Percentiles rank a stretch among this genome's conserved stretches.
Conservation (phyloP, 2,797 vertebrate species). For the Tachyglossus aculeatus region DNA sequence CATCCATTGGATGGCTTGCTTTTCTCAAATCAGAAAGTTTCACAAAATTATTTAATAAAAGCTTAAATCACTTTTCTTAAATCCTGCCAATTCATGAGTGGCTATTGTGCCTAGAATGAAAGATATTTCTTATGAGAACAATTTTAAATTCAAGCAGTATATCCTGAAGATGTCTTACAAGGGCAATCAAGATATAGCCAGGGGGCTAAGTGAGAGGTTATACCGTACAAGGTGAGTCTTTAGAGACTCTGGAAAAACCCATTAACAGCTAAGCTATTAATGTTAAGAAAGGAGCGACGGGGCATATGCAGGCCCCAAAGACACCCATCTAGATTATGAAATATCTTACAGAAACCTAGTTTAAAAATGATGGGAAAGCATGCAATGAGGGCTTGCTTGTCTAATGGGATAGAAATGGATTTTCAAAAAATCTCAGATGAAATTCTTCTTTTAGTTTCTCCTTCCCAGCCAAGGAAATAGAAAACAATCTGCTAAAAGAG, state of each 20-base stretch:
- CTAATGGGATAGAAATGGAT: neutral
- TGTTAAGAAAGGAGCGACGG: slow-evolving; percentile 40
- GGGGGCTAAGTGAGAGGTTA: slow-evolving; percentile 43
- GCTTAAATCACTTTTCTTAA: neutral
- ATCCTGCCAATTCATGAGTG: neutral
- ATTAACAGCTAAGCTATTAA: slow-evolving; percentile 66
- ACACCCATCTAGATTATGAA: slow-evolving; percentile 69
- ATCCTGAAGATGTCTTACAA: slow-evolving; percentile 61
- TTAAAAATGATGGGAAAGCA: slow-evolving; percentile 60
- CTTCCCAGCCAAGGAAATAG: slow-evolving; percentile 28
- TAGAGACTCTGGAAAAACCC: slow-evolving; percentile 64
- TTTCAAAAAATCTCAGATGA: slow-evolving; percentile 32
- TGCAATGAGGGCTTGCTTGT: slow-evolving; percentile 34
- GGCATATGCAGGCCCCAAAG: slow-evolving; percentile 38
- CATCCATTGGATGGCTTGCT: neutral
- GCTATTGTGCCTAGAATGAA: neutral
- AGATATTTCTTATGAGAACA: slow-evolving; percentile 19
- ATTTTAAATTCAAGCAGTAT: slow-evolving; percentile 13
- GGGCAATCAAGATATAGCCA: slow-evolving; percentile 53
- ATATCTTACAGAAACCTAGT: slow-evolving; percentile 69
- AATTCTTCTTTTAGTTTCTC: slow-evolving; percentile 15
- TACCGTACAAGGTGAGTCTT: slow-evolving; percentile 51
- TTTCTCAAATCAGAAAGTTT: neutral
- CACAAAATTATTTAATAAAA: neutral
- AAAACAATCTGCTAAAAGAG: slow-evolving; percentile 10